Evolutionary conservation across 2,888 invertebrate species (phyloP).

Genomic region (Agonopterix arenella): DNA sequence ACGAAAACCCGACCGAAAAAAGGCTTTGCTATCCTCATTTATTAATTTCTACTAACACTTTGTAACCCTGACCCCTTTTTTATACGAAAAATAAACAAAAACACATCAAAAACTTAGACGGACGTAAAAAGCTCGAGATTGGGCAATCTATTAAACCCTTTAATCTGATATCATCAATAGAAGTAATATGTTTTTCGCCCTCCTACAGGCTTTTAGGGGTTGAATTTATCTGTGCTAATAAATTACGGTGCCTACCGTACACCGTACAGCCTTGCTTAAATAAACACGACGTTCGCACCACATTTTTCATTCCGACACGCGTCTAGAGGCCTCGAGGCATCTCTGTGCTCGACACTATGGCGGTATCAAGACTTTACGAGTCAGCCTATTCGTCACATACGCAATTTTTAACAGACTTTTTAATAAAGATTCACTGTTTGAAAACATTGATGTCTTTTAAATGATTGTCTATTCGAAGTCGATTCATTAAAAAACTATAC

Average conservation of each 20-base stretch:
- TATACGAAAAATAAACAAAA: too few species aligned
- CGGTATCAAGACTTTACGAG: neutral
- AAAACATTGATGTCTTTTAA: too few species aligned
- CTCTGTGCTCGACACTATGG: neutral
- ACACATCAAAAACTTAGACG: too few species aligned
- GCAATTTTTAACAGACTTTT: too few species aligned
- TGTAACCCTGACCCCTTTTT: neutral
- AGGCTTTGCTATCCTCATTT: too few species aligned
- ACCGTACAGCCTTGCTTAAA: constrained; percentile 48
- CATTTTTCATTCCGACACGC: constrained; percentile 52
- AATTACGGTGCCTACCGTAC: constrained; percentile 41
- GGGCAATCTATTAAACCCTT: constrained; percentile 5
- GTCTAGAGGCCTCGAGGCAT: constrained; percentile 28
- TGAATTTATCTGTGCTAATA: constrained; percentile 63
- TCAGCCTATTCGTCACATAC: too few species aligned
- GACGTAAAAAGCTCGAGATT: neutral
- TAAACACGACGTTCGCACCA: constrained; percentile 60
- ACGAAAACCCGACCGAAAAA: too few species aligned
- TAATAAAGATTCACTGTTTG: too few species aligned
- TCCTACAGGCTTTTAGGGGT: constrained; percentile 38
- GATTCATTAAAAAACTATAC: too few species aligned
- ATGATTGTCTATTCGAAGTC: too few species aligned
- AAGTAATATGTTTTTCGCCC: constrained; percentile 37
- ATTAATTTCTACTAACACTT: neutral
- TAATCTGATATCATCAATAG: constrained; percentile 42